Base-by-base conservation (phyloP, 2,797 vertebrate genomes). In the Antrozous pallidus region DNA sequence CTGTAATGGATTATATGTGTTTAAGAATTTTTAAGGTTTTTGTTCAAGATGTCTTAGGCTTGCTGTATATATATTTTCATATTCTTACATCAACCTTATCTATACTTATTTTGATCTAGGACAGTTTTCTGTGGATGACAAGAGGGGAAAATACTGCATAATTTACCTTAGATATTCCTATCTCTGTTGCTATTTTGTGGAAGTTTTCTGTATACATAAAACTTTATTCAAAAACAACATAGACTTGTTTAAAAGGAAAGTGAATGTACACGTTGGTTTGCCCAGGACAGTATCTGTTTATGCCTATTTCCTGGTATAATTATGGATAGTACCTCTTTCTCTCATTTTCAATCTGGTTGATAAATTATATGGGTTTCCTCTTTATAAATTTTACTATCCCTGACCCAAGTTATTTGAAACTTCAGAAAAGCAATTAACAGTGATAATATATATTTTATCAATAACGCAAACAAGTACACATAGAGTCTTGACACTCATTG, bases 191-290 rank as follows among this genome's bases (percentile, higher is more conserved):
- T 87, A 6, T n/a, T 45, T 36, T 94, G n/a, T 61, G 56, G 90
- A 82, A 75, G 67, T 11, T 80, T 75, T 45, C 17, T n/a, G 1
- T 24, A 8, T 14, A 45, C 24, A n/a, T 20, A 3, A 83, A 74
- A 65, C 11, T 26, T 84, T 94, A 61, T 61, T 97, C 84, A 54
- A 92, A 80, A 40, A 65, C 20, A 79, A 93, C 88, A 28, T 77
- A 51, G 38, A 65, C 12, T 38, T 82, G 17, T 87, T 94, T 87
- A 65, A 92, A 91, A 88, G 20, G 20, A 73, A 67, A 70, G 20
- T 81, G 33, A 54, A 45, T 40, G 3, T 24, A 58, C 1, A 0
- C 11, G 26, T 70, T 94, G 40, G 33, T 90, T 77, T 86, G n/a
- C 40, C 42, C 78, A 77, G 51, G 4, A 77, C 3, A 45, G 42